These are phyloP conservation scores for Cerceris rybyensis DNA, from an alignment of 2,888 invertebrate genomes.

Conservation along the genomic window DNA sequence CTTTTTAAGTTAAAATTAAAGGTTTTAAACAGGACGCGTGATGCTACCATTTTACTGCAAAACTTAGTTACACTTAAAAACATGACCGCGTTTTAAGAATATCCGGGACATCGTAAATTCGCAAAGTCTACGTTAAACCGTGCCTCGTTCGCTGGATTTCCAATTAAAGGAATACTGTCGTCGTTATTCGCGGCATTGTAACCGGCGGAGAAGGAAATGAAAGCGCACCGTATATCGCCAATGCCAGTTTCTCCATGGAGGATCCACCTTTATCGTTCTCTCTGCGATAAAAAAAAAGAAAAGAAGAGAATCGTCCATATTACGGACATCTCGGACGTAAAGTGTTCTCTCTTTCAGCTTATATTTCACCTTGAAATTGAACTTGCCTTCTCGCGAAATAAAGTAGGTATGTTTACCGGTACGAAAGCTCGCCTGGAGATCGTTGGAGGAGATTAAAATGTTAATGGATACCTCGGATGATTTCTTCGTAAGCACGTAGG, in stretches of 20 bases:
- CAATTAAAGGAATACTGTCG: conserved; percentile 25
- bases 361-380: conserved; percentile 49
- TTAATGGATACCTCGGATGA: conserved; percentile 47
- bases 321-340: conserved; percentile 31
- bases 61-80: too few relatives aligned
- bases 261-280: conserved; percentile 55
- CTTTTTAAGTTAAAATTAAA: too few relatives aligned
- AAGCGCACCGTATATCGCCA: not conserved
- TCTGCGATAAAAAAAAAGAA: conserved; percentile 31
- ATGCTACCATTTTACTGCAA: too few relatives aligned
- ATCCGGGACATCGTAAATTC: too few relatives aligned
- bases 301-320: conserved; percentile 29
- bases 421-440: conserved; percentile 6
- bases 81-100: too few relatives aligned
- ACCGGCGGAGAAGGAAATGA: conserved; percentile 1
- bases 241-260: conserved; percentile 48
- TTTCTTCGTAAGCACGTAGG: conserved; percentile 5
- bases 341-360: conserved; percentile 3
- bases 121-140: too few relatives aligned
- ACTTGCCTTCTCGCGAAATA: conserved; percentile 21
- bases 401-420: not conserved
- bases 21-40: too few relatives aligned
- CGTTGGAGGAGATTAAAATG: conserved; percentile 50
- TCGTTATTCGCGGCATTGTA: not conserved
- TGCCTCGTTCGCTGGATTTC: not conserved